Evolutionary conservation across 2,888 invertebrate species (phyloP).

Genomic region (Leptopterna dolabrata): DNA sequence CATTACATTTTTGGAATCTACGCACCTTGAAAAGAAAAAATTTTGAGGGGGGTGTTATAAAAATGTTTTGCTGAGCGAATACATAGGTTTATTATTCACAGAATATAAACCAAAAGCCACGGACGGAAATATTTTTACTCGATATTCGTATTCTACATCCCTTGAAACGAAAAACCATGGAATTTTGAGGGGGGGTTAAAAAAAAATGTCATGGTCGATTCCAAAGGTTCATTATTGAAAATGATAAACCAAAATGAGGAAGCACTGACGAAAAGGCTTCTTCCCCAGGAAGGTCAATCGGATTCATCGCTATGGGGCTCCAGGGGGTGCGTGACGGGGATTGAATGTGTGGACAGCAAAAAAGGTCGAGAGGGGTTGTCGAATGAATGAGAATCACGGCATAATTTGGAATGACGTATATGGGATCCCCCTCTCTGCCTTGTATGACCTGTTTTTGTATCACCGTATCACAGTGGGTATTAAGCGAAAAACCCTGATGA

Average conservation of each 20-base stretch:
- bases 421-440: neutral
- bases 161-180: too few species aligned
- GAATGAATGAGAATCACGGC: conserved; percentile 3
- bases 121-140: too few species aligned
- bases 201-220: too few species aligned
- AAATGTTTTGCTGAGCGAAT: too few species aligned
- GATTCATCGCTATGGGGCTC: neutral
- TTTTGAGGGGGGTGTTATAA: too few species aligned
- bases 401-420: neutral
- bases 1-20: too few species aligned
- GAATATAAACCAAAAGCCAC: too few species aligned
- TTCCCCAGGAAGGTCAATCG: neutral
- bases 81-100: too few species aligned
- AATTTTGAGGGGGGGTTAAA: too few species aligned
- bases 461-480: neutral
- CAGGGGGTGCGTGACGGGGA: neutral
- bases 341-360: neutral
- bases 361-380: neutral
- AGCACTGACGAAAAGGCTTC: neutral
- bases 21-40: too few species aligned
- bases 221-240: too few species aligned
- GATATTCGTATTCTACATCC: too few species aligned
- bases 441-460: neutral
- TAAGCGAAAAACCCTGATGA: neutral
- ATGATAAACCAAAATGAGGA: neutral